Evolutionary conservation across 2,113 vertebrate genomes (phyloP).

Genomic region (Eira barbara): DNA sequence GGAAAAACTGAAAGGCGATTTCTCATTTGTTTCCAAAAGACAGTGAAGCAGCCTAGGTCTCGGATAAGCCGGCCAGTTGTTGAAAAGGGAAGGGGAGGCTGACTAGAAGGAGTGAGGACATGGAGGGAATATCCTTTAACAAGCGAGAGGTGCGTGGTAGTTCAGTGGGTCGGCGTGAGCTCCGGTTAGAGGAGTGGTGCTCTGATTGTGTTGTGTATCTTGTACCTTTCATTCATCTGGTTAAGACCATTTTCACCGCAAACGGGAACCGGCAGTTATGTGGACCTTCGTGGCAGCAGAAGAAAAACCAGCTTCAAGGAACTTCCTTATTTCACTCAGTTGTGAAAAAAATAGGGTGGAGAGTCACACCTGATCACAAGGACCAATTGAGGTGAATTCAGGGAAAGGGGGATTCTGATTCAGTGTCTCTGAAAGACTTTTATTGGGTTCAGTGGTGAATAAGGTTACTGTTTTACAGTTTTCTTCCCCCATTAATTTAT

Average conservation of each 20-base stretch:
- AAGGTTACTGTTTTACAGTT: neutral
- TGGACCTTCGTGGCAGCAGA: slow-evolving; percentile 31
- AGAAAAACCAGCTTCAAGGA: slow-evolving; percentile 35
- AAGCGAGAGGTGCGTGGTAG: neutral
- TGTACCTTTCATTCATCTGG: slow-evolving; percentile 30
- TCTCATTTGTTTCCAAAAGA: slow-evolving; percentile 7
- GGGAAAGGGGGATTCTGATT: neutral
- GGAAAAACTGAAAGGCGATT: neutral
- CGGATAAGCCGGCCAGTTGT: neutral
- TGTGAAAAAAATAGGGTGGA: neutral
- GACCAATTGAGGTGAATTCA: neutral
- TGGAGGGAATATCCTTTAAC: neutral
- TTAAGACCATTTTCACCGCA: slow-evolving; percentile 3
- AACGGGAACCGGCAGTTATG: slow-evolving; percentile 60
- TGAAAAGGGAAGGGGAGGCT: neutral
- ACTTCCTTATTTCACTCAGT: slow-evolving; percentile 59
- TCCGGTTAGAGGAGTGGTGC: neutral
- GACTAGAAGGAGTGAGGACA: neutral
- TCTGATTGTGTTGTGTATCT: neutral
- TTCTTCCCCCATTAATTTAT: neutral
- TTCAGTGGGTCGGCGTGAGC: neutral
- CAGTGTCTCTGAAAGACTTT: neutral
- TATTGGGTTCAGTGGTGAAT: neutral
- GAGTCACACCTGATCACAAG: neutral
- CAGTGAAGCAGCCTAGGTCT: neutral